Evolutionary conservation across 2,888 invertebrate genomes (phyloP).

Genomic region (Abrostola tripartita): DNA sequence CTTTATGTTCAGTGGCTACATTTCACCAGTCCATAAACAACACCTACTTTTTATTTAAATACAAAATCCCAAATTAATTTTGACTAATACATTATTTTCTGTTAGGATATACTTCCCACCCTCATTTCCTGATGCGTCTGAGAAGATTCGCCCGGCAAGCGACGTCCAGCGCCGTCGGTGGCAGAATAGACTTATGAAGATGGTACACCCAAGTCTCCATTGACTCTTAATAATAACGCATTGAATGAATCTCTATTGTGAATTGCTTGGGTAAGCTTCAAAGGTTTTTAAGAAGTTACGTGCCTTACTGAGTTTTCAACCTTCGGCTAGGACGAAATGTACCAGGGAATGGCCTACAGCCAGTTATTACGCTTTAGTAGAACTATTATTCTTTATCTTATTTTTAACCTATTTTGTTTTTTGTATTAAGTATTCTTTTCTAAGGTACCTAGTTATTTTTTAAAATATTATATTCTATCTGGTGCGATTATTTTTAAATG

Average conservation of each 20-base stretch:
- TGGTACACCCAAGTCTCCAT: conserved; percentile 55
- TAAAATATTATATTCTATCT: conserved; percentile 7
- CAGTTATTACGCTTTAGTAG: background rate
- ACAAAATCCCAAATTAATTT: too few relatives aligned
- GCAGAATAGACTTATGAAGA: conserved; percentile 70
- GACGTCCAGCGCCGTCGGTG: conserved; percentile 76
- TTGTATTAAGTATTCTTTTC: background rate
- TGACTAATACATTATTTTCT: conserved; percentile 8
- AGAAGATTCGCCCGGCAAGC: conserved; percentile 65
- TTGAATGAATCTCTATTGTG: background rate
- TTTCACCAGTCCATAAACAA: too few relatives aligned
- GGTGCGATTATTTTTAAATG: background rate
- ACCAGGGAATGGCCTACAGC: background rate
- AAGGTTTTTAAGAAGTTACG: too few relatives aligned
- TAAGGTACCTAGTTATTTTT: conserved; percentile 9
- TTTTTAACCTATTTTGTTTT: conserved; percentile 1
- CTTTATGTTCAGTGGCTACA: too few relatives aligned
- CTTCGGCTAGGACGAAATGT: background rate
- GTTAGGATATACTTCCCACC: conserved; percentile 67
- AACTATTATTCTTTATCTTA: background rate
- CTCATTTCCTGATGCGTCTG: conserved; percentile 70
- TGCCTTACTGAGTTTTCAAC: too few relatives aligned
- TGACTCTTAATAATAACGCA: conserved; percentile 4
- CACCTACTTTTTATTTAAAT: too few relatives aligned
- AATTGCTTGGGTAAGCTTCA: too few relatives aligned